A percentile compares a stretch with the other conserved stretches of the same genome.
These are phyloP conservation scores for Taenaris catops DNA, from an alignment of 2,888 invertebrate genomes.

Conservation along the genomic window DNA sequence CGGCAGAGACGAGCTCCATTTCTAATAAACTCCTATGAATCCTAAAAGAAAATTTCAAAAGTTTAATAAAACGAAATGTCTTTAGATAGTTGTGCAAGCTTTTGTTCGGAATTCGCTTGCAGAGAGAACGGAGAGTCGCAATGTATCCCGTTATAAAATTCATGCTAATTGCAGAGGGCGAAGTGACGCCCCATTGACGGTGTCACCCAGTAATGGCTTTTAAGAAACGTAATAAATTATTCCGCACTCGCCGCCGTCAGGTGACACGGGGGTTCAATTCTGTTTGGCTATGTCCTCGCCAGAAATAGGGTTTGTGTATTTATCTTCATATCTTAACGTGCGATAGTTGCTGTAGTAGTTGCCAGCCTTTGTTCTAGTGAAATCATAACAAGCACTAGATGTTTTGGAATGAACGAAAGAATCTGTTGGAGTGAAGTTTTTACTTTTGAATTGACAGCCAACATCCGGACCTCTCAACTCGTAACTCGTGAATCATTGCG, in stretches of 20 bases:
- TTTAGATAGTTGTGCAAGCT: too few species aligned
- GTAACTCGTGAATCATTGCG: constrained; percentile 50
- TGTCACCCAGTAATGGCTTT: constrained; percentile 75
- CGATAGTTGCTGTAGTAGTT: constrained; percentile 40
- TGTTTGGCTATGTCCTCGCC: constrained; percentile 33
- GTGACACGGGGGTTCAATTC: constrained; percentile 52
- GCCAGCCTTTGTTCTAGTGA: constrained; percentile 34
- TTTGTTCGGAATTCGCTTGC: too few species aligned
- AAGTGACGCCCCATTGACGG: constrained; percentile 61
- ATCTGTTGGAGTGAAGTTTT: constrained; percentile 33
- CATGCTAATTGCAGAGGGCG: constrained; percentile 65
- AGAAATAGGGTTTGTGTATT: constrained; percentile 41
- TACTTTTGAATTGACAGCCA: constrained; percentile 59
- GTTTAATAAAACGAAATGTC: too few species aligned
- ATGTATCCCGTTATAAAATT: constrained; percentile 38
- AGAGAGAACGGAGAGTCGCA: constrained; percentile 2
- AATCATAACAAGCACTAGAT: constrained; percentile 45
- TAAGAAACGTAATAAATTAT: constrained; percentile 79
- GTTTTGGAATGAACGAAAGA: constrained; percentile 36
- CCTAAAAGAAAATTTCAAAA: too few species aligned
- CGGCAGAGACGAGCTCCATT: too few species aligned
- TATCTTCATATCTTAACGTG: constrained; percentile 52
- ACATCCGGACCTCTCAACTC: constrained; percentile 70
- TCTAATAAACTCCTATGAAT: too few species aligned
- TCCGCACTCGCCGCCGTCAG: constrained; percentile 53